Base-by-base conservation (phyloP, 2,888 invertebrate species). In the Aspidiotus destructor region DNA sequence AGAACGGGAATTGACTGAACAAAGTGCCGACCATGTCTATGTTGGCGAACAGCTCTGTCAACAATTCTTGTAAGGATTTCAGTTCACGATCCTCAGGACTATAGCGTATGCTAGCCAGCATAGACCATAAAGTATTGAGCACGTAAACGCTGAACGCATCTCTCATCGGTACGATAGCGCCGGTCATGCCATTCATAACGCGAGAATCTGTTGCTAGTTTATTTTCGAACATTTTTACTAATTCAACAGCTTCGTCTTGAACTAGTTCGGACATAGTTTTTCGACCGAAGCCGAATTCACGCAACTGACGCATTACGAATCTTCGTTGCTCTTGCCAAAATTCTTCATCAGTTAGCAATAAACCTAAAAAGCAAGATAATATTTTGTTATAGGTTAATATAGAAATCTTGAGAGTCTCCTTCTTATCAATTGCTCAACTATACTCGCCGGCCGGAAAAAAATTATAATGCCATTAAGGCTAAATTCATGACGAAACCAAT, bases 271-370 rank as follows among this genome's bases (percentile, higher is more conserved):
- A 82, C 89, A 92, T 91, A 40, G 85, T 86, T 70, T 83, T 83
- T 65, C 87, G 83, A 0, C 91, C 89, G 72, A 89, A 91, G 0
- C 92, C 91, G 73, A 90, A 90, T 72, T 90, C 89, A 70, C 87
- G 84, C 40, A 92, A 78, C 74, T 91, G 89, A 9, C 86, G 82
- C 58, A 90, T 75, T 1, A 89, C 82, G 74, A 91, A 92, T 48
- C 86, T 81, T 62, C 89, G 81, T 75, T 92, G 91, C 73, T 89
- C 89, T 42, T 82, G 79, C 88, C 88, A 88, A 69, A 83, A 76
- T 3, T 83, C 84, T 64, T 84, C 86, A 73, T 92, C 91, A 0
- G 87, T 87, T 0, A 90, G 76, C 0, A 90, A 76, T 1, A 89
- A 81, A 15, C 90, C 80, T 80, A 70, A 10, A 69, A 70, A 44